Percentiles rank a stretch among this genome's conserved stretches.
These are phyloP conservation scores for Tiliqua scincoides DNA, from an alignment of 2,113 vertebrate genomes.

Conservation along the genomic window DNA sequence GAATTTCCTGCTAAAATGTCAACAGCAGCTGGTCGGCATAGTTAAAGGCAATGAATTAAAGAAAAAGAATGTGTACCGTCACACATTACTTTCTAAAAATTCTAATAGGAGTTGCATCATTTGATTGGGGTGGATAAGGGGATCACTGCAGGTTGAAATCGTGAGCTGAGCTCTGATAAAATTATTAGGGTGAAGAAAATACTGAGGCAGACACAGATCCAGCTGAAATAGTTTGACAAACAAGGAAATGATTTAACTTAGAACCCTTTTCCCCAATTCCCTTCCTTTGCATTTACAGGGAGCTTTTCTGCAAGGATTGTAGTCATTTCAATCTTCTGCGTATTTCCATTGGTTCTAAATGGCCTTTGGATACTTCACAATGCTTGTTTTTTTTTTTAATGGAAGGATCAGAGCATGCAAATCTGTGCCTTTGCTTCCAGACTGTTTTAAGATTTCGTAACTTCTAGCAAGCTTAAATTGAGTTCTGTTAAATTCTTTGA, in stretches of 20 bases:
- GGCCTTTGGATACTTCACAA: not conserved
- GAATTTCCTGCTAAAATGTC: too few species aligned
- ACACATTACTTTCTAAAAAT: too few species aligned
- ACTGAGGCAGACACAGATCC: not conserved
- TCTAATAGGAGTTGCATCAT: too few species aligned
- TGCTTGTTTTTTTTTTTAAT: not conserved
- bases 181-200: too few species aligned
- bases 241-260: not conserved
- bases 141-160: too few species aligned
- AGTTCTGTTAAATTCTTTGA: conserved; percentile 6
- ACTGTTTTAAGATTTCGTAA: not conserved
- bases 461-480: not conserved
- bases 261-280: not conserved
- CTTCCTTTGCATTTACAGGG: not conserved
- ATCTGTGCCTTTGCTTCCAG: not conserved
- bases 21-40: too few species aligned
- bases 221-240: not conserved
- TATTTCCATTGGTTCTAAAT: not conserved
- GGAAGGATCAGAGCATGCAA: not conserved
- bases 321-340: too few species aligned
- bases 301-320: not conserved
- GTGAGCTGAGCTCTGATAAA: too few species aligned
- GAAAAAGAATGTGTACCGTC: too few species aligned
- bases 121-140: too few species aligned
- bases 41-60: too few species aligned